phyloP scores from a whole-genome alignment of 1,140 invertebrate species.

The Cotesia typhae region DNA sequence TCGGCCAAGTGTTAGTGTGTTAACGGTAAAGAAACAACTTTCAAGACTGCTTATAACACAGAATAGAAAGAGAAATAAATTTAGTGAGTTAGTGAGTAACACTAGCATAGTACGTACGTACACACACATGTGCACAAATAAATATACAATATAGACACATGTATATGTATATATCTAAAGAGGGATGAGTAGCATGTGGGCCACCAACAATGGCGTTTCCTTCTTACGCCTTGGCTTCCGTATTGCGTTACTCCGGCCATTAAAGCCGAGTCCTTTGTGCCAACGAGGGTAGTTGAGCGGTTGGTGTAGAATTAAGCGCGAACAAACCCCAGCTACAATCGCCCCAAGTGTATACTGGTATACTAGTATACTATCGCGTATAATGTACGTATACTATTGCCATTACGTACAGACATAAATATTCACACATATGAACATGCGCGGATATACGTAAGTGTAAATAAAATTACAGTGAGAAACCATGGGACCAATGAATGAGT shows the following conservation, averaged over 20 bases:
- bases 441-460: background rate
- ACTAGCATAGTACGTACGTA: too few relatives aligned
- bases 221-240: constrained; percentile 28
- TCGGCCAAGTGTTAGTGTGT: too few relatives aligned
- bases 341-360: constrained; percentile 12
- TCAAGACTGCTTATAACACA: too few relatives aligned
- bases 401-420: too few relatives aligned
- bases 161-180: constrained; percentile 2
- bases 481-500: constrained; percentile 17
- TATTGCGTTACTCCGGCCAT: constrained; percentile 34
- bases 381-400: background rate
- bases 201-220: constrained; percentile 32
- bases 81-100: too few relatives aligned
- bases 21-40: too few relatives aligned
- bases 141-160: too few relatives aligned
- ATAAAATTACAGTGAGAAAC: constrained; percentile 18
- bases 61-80: too few relatives aligned
- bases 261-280: constrained; percentile 26
- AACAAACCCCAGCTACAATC: constrained; percentile 32
- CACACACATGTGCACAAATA: too few relatives aligned
- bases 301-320: constrained; percentile 17
- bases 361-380: background rate
- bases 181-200: constrained; percentile 27
- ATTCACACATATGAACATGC: too few relatives aligned
- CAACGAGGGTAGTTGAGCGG: constrained; percentile 27